Base-by-base conservation (phyloP, 2,888 invertebrate genomes). In the Apamea crenata region DNA sequence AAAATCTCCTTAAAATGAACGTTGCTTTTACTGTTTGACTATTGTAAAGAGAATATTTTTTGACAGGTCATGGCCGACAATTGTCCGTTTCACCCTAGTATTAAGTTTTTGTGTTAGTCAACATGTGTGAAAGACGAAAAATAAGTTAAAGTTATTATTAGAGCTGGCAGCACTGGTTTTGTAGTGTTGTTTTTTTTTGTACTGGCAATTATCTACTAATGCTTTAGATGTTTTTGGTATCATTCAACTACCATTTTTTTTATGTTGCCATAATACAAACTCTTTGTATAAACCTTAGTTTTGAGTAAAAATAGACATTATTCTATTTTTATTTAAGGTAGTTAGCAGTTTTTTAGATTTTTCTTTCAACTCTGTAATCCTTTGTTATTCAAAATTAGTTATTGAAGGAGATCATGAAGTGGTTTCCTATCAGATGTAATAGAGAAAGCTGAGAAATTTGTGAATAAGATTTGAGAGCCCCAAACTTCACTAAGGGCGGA, bases 51-150 rank as follows among this genome's bases (percentile, higher is more conserved):
- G 21, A 50, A 69, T 66, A 61, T 71, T 56, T 40, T 56, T 67
- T 40, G 29, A 0, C 7, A 18, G 25, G 61, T 44, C 2, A 50
- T 78, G 78, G 73, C 56, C 76, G 83, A 85, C 78, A 80, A 18
- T 65, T 73, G 73, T 78, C 40, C 50, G 70, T 78, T 76, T 74
- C 21, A 69, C 63, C 61, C 7, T 82, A 87, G 73, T 76, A 14
- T 67, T 88, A 84, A 86, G 80, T 79, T 85, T 88, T 87, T 88
- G 84, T 82, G 82, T 84, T 87, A 88, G 88, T 86, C 88, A 86
- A 70, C 44, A 68, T 71, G 83, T 73, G 79, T 83, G 79, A 83
- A 78, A 80, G 75, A 82, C 79, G 79, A 71, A 81, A 80, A 67
- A 71, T 50, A 77, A 83, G 32, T 85, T 72, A 71, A 81, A 74